These are phyloP conservation scores for Caenorhabditis virilis DNA, from an alignment of 2,888 invertebrate genomes.

Conservation along the genomic window DNA sequence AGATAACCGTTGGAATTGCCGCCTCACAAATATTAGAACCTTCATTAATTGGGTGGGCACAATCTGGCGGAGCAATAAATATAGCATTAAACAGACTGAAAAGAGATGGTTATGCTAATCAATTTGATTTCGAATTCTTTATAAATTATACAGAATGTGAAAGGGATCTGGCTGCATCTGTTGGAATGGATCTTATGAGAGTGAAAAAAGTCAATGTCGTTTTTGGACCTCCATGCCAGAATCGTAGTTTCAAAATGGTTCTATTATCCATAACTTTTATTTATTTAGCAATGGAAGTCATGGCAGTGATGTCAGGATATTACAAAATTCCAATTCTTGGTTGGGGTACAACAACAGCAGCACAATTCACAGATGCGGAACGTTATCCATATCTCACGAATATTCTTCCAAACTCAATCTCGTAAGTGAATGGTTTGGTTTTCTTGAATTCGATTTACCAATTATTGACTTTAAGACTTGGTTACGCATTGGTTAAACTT, in stretches of 20 bases:
- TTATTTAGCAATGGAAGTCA: slow-evolving; percentile 28
- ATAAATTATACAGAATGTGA: slow-evolving; percentile 41
- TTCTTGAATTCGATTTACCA: neutral
- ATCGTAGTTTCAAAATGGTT: slow-evolving; percentile 9
- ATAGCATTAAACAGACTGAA: slow-evolving; percentile 29
- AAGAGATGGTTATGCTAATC: slow-evolving; percentile 15
- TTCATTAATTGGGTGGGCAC: slow-evolving; percentile 21
- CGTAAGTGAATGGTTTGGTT: slow-evolving; percentile 5
- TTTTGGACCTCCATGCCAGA: slow-evolving; percentile 51
- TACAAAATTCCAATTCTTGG: slow-evolving; percentile 44
- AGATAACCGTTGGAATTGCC: slow-evolving; percentile 23
- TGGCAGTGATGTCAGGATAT: slow-evolving; percentile 38
- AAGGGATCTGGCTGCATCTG: slow-evolving; percentile 19
- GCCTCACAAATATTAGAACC: slow-evolving; percentile 11
- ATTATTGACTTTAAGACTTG: slow-evolving; percentile 25
- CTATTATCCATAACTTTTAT: neutral
- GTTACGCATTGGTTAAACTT: slow-evolving; percentile 33
- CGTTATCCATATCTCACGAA: slow-evolving; percentile 36
- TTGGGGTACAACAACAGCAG: slow-evolving; percentile 47
- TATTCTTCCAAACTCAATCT: slow-evolving; percentile 32
- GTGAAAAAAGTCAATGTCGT: slow-evolving; percentile 40
- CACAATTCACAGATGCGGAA: slow-evolving; percentile 27
- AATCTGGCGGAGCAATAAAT: slow-evolving; percentile 37
- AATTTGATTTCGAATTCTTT: slow-evolving; percentile 32
- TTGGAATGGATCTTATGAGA: slow-evolving; percentile 43